Evolutionary conservation across 2,113 vertebrate species (phyloP).

Genomic region (Pelobates fuscus): DNA sequence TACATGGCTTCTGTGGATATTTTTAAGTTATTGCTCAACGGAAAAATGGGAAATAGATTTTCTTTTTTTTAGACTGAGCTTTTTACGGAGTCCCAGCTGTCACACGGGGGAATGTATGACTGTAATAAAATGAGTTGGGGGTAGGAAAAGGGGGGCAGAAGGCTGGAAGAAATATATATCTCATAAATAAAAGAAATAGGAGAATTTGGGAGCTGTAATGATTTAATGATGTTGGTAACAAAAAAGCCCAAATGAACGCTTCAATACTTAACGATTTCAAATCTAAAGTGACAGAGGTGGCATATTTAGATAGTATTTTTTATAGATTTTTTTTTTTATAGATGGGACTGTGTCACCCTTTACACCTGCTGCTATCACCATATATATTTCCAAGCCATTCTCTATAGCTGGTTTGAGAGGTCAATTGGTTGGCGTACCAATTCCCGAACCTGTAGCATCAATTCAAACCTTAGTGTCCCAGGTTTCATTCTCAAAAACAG

Average conservation of each 20-base stretch:
- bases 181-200: conserved; percentile 66
- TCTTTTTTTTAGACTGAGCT: conserved; percentile 54
- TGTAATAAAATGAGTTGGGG: conserved; percentile 44
- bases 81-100: conserved; percentile 61
- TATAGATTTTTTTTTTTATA: too few species aligned
- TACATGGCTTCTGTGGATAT: conserved; percentile 24
- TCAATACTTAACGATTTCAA: conserved; percentile 37
- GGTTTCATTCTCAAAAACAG: too few species aligned
- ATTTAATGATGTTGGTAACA: conserved; percentile 59
- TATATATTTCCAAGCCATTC: too few species aligned
- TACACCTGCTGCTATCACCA: too few species aligned
- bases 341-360: too few species aligned
- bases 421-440: too few species aligned
- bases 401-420: too few species aligned
- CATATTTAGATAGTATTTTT: too few species aligned
- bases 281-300: too few species aligned
- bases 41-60: conserved; percentile 50
- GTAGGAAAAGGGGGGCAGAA: conserved; percentile 23
- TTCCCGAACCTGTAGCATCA: too few species aligned
- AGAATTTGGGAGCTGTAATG: conserved; percentile 60
- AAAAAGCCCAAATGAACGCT: conserved; percentile 53
- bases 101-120: conserved; percentile 54
- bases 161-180: conserved; percentile 55
- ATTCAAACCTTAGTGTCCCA: too few species aligned
- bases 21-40: conserved; percentile 49